Conservation (phyloP, 92 coral and sea anemone genomes). For the Galaxea fascicularis region DNA sequence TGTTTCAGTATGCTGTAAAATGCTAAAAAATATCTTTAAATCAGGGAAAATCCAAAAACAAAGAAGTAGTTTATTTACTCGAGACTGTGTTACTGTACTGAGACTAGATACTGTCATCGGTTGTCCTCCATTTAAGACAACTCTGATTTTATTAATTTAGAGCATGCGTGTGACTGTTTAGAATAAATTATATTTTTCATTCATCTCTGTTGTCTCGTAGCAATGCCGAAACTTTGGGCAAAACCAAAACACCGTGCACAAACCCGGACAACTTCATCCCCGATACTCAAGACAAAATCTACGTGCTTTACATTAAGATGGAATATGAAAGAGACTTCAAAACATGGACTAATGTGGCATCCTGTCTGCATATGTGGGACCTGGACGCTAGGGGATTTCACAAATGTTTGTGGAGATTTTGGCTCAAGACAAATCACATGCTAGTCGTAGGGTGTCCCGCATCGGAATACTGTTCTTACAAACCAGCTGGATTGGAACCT, state of each 20-base stretch:
- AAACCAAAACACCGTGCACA: slow-evolving; percentile 58
- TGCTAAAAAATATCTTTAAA: no score
- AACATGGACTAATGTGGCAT: slow-evolving; percentile 62
- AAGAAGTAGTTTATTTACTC: no score
- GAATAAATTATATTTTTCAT: no score
- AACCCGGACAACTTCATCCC: slow-evolving; percentile 51
- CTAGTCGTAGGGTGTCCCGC: slow-evolving; percentile 60
- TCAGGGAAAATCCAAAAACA: no score
- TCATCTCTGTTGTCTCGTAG: slow-evolving; percentile 8
- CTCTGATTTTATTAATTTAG: no score
- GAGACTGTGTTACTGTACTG: no score
- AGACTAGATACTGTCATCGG: no score
- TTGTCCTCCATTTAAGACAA: no score
- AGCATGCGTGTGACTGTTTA: no score
- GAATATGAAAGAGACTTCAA: slow-evolving; percentile 6
- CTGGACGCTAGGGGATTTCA: slow-evolving; percentile 67
- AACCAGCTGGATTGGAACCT: slow-evolving; percentile 46
- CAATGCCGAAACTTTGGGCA: slow-evolving; percentile 47
- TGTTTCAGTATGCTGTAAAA: no score
- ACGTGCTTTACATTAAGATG: slow-evolving; percentile 63
- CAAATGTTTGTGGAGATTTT: slow-evolving; percentile 67
- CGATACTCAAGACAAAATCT: slow-evolving; percentile 46
- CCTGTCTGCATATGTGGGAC: slow-evolving; percentile 70
- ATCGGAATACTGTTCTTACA: slow-evolving; percentile 59
- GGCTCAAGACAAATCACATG: slow-evolving; percentile 71